Conservation (phyloP, 2,888 invertebrate genomes). For the Ophion obscuratus region DNA sequence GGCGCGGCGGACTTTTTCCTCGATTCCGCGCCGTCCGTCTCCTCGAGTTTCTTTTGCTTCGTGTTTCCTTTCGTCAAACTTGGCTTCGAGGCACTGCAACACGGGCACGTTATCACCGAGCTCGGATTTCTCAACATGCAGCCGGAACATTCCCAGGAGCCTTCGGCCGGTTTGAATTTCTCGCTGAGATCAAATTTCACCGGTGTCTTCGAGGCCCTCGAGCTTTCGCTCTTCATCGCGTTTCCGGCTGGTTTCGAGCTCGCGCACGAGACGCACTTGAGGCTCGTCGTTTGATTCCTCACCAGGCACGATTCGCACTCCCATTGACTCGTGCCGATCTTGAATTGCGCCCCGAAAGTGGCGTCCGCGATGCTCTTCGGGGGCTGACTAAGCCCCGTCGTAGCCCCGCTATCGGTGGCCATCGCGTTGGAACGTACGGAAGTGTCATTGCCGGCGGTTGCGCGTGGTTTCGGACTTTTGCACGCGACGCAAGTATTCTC, state of each 20-base stretch:
- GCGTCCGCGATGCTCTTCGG: conserved; percentile 59
- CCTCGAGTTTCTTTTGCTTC: conserved; percentile 39
- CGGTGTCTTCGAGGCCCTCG: conserved; percentile 39
- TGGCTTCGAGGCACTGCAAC: conserved; percentile 80
- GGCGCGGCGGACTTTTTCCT: conserved; percentile 43
- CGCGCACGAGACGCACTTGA: conserved; percentile 86
- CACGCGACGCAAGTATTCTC: conserved; percentile 80
- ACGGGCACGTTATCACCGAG: conserved; percentile 71
- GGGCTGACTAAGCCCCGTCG: conserved; percentile 36
- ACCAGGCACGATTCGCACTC: conserved; percentile 86
- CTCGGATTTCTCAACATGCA: conserved; percentile 86
- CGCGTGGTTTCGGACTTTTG: conserved; percentile 72
- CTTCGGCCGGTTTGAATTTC: conserved; percentile 78
- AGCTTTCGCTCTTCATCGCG: neutral
- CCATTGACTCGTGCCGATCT: conserved; percentile 82
- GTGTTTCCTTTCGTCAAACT: conserved; percentile 68
- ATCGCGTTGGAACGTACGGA: conserved; percentile 33
- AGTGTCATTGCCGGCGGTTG: conserved; percentile 2
- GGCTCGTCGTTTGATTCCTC: conserved; percentile 84
- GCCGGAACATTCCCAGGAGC: conserved; percentile 87
- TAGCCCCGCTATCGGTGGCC: conserved; percentile 20
- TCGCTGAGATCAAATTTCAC: conserved; percentile 63
- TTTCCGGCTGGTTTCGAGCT: conserved; percentile 82
- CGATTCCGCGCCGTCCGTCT: neutral
- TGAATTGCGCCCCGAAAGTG: conserved; percentile 74